A percentile compares a stretch with the other conserved stretches of the same genome.
These are phyloP conservation scores for Acrocephalus arundinaceus DNA, from an alignment of 2,113 vertebrate genomes.

Conservation along the genomic window DNA sequence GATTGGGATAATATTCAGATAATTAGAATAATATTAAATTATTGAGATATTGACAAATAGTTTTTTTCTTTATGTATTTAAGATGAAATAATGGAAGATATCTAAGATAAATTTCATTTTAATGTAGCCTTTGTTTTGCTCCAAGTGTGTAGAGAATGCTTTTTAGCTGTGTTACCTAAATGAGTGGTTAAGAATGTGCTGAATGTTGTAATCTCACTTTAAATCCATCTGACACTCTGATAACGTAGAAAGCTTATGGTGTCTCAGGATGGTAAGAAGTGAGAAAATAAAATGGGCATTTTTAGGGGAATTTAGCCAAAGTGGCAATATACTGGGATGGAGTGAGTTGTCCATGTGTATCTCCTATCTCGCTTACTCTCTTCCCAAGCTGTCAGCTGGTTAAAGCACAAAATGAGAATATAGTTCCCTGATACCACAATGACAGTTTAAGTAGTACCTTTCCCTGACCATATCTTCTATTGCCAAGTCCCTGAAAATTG, in stretches of 20 bases:
- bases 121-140: background rate
- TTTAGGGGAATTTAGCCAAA: background rate
- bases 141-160: background rate
- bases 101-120: background rate
- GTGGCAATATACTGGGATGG: background rate
- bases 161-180: background rate
- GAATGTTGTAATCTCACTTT: background rate
- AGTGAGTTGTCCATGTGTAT: background rate
- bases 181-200: background rate
- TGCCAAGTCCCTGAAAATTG: slow-evolving; percentile 6
- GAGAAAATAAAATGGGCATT: background rate
- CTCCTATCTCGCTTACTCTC: background rate
- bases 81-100: background rate
- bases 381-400: background rate
- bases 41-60: background rate
- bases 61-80: background rate
- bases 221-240: background rate
- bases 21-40: background rate
- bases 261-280: background rate
- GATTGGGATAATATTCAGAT: background rate
- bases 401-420: background rate
- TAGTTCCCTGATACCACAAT: background rate
- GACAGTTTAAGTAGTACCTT: slow-evolving; percentile 32
- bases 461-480: background rate
- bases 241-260: background rate